Percentiles rank a stretch among this genome's conserved stretches.
Conservation (phyloP, 2,888 invertebrate species). For the Nomada ruficornis region DNA sequence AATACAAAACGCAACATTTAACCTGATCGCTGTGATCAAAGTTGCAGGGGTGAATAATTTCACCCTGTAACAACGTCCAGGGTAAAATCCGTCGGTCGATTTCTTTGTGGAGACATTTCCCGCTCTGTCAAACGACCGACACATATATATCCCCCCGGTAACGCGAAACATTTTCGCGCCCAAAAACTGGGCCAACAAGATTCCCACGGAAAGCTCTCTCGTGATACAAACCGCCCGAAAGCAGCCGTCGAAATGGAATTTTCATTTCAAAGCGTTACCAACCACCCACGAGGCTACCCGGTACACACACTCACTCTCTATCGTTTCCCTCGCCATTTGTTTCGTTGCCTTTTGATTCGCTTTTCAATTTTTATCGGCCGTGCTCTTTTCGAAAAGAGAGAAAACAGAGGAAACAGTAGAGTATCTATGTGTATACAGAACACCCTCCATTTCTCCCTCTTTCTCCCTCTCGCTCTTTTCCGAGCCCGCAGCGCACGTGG, state of each 20-base stretch:
- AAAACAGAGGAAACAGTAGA: neutral
- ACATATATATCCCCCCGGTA: conserved; percentile 33
- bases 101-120: conserved; percentile 12
- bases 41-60: neutral
- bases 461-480: neutral
- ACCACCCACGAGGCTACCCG: neutral
- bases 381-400: neutral
- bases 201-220: conserved; percentile 29
- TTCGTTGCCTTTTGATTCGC: conserved; percentile 18
- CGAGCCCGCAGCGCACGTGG: conserved; percentile 12
- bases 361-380: conserved; percentile 31
- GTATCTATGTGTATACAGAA: neutral
- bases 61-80: neutral
- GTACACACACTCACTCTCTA: too few relatives aligned
- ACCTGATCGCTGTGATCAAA: neutral
- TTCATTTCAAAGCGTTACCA: conserved; percentile 45
- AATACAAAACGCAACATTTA: neutral
- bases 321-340: conserved; percentile 14
- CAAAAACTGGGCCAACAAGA: conserved; percentile 46
- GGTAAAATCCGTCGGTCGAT: neutral
- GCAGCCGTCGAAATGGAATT: conserved; percentile 50
- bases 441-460: too few relatives aligned
- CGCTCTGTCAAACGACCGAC: conserved; percentile 20
- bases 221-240: conserved; percentile 37
- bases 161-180: conserved; percentile 28